Evolutionary conservation across 2,113 vertebrate genomes (phyloP).

Genomic region (Potamarius usumacintae): DNA sequence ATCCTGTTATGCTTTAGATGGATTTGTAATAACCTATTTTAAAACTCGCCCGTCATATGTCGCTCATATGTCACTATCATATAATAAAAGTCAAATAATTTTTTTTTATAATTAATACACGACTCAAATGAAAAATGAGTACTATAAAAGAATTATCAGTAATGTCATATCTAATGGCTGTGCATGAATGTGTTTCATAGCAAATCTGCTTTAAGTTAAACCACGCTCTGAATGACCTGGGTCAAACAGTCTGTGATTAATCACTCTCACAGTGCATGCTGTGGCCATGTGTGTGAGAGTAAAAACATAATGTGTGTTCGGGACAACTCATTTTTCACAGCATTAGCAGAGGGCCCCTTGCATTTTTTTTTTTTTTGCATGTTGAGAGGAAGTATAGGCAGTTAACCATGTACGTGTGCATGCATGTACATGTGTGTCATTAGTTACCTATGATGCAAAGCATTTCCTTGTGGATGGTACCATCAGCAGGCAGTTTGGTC

Average conservation of each 20-base stretch:
- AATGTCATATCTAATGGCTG: slow-evolving; percentile 13
- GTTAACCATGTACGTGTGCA: slow-evolving; percentile 44
- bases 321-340: slow-evolving; percentile 55
- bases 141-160: slow-evolving; percentile 17
- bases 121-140: not conserved
- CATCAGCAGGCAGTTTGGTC: slow-evolving; percentile 16
- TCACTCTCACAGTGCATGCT: slow-evolving; percentile 38
- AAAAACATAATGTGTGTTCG: slow-evolving; percentile 38
- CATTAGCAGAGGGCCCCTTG: slow-evolving; percentile 43
- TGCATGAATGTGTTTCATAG: slow-evolving; percentile 25
- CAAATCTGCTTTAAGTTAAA: slow-evolving; percentile 41
- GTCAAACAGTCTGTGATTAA: slow-evolving; percentile 44
- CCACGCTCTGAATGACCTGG: slow-evolving; percentile 26
- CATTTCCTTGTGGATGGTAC: not conserved
- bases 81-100: not conserved
- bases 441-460: slow-evolving; percentile 23
- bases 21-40: slow-evolving; percentile 22
- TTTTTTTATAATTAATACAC: not conserved
- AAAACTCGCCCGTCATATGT: not conserved
- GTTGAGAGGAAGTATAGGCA: slow-evolving; percentile 48
- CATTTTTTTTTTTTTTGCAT: slow-evolving; percentile 40
- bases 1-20: not conserved
- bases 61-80: no score
- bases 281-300: slow-evolving; percentile 40
- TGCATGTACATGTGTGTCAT: slow-evolving; percentile 16